Evolutionary conservation across 1,140 invertebrate species (phyloP).

Genomic region (Vanessa atalanta): DNA sequence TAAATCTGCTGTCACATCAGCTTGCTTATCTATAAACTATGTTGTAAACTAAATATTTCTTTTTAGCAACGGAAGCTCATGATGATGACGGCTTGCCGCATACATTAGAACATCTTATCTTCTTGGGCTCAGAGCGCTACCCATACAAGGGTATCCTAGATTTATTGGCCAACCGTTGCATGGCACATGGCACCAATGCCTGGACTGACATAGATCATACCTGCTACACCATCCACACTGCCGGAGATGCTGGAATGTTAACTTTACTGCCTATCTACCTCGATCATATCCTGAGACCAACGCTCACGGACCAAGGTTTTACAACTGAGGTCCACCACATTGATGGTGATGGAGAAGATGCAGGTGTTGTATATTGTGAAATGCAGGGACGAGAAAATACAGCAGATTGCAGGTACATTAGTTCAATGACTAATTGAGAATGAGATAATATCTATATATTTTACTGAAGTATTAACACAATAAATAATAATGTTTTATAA

Average conservation of each 20-base stretch:
- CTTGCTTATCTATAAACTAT: not conserved
- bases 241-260: slow-evolving; percentile 92
- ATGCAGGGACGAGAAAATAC: slow-evolving; percentile 93
- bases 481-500: too few relatives aligned
- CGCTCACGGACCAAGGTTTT: slow-evolving; percentile 89
- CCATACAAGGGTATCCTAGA: slow-evolving; percentile 95
- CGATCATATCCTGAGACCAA: slow-evolving; percentile 94
- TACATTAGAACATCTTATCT: slow-evolving; percentile 95
- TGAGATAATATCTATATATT: not conserved
- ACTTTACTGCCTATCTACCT: slow-evolving; percentile 94
- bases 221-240: slow-evolving; percentile 93
- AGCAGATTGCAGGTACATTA: slow-evolving; percentile 83
- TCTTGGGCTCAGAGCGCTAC: slow-evolving; percentile 94
- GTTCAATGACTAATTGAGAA: not conserved
- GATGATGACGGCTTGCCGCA: slow-evolving; percentile 96
- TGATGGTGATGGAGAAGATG: slow-evolving; percentile 92
- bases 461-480: not conserved
- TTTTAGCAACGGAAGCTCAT: slow-evolving; percentile 91
- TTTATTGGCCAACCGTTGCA: slow-evolving; percentile 92
- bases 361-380: slow-evolving; percentile 96
- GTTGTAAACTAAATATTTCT: not conserved
- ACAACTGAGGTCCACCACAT: slow-evolving; percentile 96
- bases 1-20: not conserved
- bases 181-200: slow-evolving; percentile 95
- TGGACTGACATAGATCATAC: slow-evolving; percentile 93